Evolutionary conservation across 2,888 invertebrate species (phyloP).

Genomic region (Acholoe squamosa): DNA sequence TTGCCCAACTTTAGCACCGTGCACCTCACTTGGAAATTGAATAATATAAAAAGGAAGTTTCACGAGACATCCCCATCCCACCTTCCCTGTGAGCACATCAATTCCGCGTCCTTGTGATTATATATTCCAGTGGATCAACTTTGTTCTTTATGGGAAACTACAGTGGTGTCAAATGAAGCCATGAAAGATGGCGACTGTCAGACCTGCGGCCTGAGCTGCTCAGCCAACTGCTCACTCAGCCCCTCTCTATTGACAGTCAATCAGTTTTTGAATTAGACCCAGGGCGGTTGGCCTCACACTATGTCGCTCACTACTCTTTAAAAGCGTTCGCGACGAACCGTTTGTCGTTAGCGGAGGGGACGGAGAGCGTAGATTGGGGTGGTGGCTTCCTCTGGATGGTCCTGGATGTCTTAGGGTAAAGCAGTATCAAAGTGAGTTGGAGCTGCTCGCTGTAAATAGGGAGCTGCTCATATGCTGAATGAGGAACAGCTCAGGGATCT

Average conservation of each 20-base stretch:
- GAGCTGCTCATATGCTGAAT: too few relatives aligned
- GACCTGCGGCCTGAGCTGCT: neutral
- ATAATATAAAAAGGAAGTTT: neutral
- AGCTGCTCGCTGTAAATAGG: too few relatives aligned
- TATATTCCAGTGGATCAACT: conserved; percentile 30
- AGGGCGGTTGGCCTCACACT: neutral
- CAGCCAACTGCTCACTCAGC: too few relatives aligned
- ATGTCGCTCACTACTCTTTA: too few relatives aligned
- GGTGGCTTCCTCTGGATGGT: neutral
- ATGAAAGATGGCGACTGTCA: neutral
- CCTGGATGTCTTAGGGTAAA: neutral
- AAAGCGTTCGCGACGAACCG: too few relatives aligned
- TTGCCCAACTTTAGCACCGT: too few relatives aligned
- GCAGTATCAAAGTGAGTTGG: neutral
- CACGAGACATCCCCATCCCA: neutral
- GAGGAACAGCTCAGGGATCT: too few relatives aligned
- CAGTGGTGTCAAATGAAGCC: neutral
- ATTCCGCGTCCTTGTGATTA: neutral
- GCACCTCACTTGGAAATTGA: too few relatives aligned
- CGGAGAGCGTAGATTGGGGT: neutral
- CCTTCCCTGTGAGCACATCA: neutral
- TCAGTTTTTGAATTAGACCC: conserved; percentile 28
- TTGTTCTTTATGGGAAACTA: neutral
- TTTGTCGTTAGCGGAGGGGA: neutral
- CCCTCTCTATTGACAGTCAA: conserved; percentile 23